Evolutionary conservation across 2,113 vertebrate species (phyloP).

Genomic region (Heloderma charlesbogerti): DNA sequence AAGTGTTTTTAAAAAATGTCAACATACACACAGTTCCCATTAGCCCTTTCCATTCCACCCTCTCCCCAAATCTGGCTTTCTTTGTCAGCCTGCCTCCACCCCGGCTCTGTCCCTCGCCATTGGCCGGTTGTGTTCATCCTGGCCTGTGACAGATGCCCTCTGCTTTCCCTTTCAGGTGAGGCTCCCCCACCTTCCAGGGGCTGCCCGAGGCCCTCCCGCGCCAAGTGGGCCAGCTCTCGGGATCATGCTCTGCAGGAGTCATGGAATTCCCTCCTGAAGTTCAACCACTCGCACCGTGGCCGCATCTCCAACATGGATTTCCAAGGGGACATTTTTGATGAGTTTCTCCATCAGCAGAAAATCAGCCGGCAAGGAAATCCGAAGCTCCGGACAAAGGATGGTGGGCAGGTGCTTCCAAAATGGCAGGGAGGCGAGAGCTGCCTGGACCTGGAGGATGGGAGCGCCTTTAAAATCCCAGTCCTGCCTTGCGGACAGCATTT

Average conservation of each 20-base stretch:
- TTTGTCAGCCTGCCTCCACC: not conserved
- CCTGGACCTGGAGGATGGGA: slow-evolving; percentile 66
- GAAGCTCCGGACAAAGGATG: slow-evolving; percentile 57
- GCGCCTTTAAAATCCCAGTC: slow-evolving; percentile 91
- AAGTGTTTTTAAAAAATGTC: too few species aligned
- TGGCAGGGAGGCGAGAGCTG: slow-evolving; percentile 66
- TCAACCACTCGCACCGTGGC: slow-evolving; percentile 91
- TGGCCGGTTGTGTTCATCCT: too few species aligned
- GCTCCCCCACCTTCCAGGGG: slow-evolving; percentile 9
- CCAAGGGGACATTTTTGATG: slow-evolving; percentile 92
- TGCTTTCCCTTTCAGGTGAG: slow-evolving; percentile 67
- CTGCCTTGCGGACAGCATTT: slow-evolving; percentile 88
- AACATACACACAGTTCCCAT: not conserved
- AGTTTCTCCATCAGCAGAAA: slow-evolving; percentile 90
- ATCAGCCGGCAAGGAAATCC: slow-evolving; percentile 56
- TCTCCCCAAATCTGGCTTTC: not conserved
- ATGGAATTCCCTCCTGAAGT: slow-evolving; percentile 90
- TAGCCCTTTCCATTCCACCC: not conserved
- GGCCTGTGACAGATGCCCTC: not conserved
- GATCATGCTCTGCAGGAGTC: slow-evolving; percentile 89
- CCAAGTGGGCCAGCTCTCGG: slow-evolving; percentile 78
- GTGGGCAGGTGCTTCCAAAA: slow-evolving; percentile 43
- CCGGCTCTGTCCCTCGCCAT: not conserved
- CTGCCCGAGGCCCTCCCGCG: not conserved
- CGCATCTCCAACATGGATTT: slow-evolving; percentile 90